phyloP scores from a whole-genome alignment of 2,113 vertebrate species.

The Oriolus oriolus region DNA sequence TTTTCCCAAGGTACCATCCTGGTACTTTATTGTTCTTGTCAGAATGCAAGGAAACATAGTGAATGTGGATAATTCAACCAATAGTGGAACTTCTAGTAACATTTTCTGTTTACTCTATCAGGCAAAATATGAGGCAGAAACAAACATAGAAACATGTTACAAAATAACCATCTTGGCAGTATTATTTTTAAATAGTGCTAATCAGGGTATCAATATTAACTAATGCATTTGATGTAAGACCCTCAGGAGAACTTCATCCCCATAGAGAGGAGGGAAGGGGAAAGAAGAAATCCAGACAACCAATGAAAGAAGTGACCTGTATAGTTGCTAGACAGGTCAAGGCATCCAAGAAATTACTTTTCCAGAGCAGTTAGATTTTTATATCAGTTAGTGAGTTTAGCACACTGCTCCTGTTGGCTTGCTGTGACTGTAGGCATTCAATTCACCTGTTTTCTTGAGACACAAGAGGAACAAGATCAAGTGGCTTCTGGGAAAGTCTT shows the following conservation, averaged over 20 bases:
- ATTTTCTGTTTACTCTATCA: not conserved
- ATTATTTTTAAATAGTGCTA: not conserved
- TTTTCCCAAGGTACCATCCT: not conserved
- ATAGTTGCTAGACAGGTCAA: not conserved
- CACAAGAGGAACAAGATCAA: not conserved
- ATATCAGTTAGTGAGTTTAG: not conserved
- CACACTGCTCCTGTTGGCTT: not conserved
- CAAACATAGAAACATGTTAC: not conserved
- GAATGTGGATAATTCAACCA: not conserved
- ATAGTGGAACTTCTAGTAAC: not conserved
- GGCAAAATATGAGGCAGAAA: not conserved
- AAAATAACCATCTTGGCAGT: not conserved
- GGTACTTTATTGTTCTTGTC: not conserved
- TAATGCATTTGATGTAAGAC: not conserved
- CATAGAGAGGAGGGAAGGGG: not conserved
- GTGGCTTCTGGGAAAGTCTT: not conserved
- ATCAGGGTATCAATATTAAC: rapidly evolving
- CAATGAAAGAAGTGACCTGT: not conserved
- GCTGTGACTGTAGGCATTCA: not conserved
- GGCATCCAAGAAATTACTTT: not conserved
- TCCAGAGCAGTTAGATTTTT: not conserved
- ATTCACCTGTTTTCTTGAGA: not conserved
- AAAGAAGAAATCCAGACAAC: not conserved
- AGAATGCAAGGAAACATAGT: not conserved
- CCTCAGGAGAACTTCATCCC: not conserved